Conservation (phyloP, 2,113 vertebrate genomes). For the Phocoena sinus region DNA sequence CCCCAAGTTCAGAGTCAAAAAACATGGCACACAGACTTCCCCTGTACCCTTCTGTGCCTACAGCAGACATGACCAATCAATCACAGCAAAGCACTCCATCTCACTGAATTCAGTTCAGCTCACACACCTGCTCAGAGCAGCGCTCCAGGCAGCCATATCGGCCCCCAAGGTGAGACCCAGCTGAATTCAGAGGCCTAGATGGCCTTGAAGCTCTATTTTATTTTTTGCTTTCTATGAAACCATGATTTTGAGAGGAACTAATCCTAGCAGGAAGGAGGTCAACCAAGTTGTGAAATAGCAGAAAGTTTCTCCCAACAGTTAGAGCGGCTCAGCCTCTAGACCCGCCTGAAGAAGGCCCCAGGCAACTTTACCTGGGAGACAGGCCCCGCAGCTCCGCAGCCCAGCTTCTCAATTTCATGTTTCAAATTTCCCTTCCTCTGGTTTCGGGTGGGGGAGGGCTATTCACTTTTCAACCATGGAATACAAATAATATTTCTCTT, state of each 20-base stretch:
- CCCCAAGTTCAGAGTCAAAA: neutral
- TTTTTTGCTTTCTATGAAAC: neutral
- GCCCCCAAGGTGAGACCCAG: too few species aligned
- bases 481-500: constrained; percentile 44
- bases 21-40: neutral
- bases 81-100: neutral
- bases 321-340: neutral
- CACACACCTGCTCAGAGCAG: rapidly evolving
- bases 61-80: neutral
- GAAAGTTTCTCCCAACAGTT: neutral
- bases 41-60: neutral
- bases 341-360: neutral
- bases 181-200: neutral
- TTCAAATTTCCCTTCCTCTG: constrained; percentile 28
- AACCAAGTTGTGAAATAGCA: neutral
- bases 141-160: neutral
- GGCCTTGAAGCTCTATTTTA: neutral
- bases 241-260: neutral
- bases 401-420: constrained; percentile 3
- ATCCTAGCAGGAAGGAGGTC: neutral
- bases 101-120: neutral
- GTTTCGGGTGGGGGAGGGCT: neutral
- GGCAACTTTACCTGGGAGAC: neutral
- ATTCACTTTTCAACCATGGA: neutral
- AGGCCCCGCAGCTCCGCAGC: neutral